Conservation (phyloP, 2,113 vertebrate species). For the Arenaria interpres region DNA sequence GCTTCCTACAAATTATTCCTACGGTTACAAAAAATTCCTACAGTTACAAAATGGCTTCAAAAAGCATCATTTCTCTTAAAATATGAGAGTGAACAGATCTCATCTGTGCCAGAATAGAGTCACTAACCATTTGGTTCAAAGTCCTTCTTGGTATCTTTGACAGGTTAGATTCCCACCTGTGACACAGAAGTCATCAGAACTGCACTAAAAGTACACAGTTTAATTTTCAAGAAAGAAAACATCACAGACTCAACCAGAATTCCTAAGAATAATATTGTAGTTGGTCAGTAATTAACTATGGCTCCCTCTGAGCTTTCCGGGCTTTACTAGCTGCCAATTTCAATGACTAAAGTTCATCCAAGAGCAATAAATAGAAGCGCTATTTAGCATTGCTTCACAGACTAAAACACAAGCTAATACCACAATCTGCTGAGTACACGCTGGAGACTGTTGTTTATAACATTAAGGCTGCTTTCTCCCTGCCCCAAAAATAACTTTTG, state of each 20-base stretch:
- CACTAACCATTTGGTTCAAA: not conserved
- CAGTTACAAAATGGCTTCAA: not conserved
- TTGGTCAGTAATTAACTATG: not conserved
- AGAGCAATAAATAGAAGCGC: not conserved
- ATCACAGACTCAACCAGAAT: not conserved
- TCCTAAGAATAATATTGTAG: not conserved
- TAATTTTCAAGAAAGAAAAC: not conserved
- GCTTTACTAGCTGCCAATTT: not conserved
- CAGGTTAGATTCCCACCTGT: not conserved
- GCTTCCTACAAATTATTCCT: not conserved
- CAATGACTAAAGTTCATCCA: not conserved
- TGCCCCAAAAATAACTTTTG: not conserved
- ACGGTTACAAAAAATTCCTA: not conserved
- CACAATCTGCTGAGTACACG: not conserved
- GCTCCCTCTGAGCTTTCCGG: not conserved
- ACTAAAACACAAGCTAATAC: not conserved
- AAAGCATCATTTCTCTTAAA: not conserved
- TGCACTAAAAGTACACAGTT: not conserved
- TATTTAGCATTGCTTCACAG: not conserved
- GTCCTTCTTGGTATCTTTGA: not conserved
- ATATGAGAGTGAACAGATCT: not conserved
- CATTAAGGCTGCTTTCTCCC: not conserved
- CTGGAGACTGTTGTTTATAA: not conserved
- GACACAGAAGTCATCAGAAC: not conserved
- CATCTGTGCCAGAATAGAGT: fast-evolving